These are phyloP conservation scores for Trisateles emortualis DNA, from an alignment of 2,888 invertebrate genomes.

Conservation along the genomic window DNA sequence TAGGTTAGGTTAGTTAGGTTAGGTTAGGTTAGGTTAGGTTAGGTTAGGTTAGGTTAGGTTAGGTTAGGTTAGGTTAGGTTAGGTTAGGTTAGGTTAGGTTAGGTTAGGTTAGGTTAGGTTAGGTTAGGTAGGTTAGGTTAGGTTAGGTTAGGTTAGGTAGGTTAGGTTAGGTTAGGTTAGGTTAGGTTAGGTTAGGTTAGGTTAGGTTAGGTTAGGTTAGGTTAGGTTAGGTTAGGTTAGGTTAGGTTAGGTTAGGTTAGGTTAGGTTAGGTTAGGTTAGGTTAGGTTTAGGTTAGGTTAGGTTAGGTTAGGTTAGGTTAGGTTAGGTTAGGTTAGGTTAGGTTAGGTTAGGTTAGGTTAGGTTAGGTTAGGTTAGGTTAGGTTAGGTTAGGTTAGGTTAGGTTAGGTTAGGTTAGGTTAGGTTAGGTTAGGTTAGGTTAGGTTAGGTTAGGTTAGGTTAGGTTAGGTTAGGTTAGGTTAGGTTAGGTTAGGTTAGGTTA, in stretches of 20 bases:
- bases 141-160: conserved; percentile 1
- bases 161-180: conserved; percentile 1
- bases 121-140: conserved; percentile 1
- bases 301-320: conserved; percentile 1
- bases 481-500: background rate
- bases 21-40: conserved; percentile 1
- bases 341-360: conserved; percentile 1
- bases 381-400: conserved; percentile 1
- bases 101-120: conserved; percentile 1
- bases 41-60: conserved; percentile 1
- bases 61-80: conserved; percentile 1
- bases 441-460: conserved; percentile 1
- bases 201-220: conserved; percentile 1
- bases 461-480: conserved; percentile 3
- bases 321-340: conserved; percentile 1
- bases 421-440: conserved; percentile 1
- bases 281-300: background rate
- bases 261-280: conserved; percentile 1
- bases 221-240: conserved; percentile 1
- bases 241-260: conserved; percentile 1
- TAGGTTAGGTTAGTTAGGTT: conserved; percentile 1
- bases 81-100: conserved; percentile 2
- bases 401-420: conserved; percentile 1
- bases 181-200: conserved; percentile 1
- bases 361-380: conserved; percentile 1